Evolutionary conservation across 2,888 invertebrate species (phyloP), one percentile per base, ranked within the genome.

Genomic region (Pocota personata): DNA sequence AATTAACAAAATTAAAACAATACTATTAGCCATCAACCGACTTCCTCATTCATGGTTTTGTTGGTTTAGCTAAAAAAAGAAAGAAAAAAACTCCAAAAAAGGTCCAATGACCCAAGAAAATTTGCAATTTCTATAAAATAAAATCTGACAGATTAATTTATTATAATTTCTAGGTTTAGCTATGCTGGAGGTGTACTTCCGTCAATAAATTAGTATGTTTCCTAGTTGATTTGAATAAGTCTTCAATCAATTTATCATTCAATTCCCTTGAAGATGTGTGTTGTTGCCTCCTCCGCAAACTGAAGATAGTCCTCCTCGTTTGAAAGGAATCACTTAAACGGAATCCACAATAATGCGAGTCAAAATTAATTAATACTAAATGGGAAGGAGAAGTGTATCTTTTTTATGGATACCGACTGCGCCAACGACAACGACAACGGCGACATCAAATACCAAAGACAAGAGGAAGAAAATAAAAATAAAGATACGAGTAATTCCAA

Each of bases 261-360:
- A 2, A 7, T 37, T 52, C 27, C 24, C 35, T 52, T 40, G 37
- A 37, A 12, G 37, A 50, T 35, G n/a, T n/a, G n/a, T 14, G 3
- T 2, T n/a, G 4, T 14, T 7, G 30, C n/a, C 52, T 37, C 37
- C 40, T 40, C 35, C 37, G n/a, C 37, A 55, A 55, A 55, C 8
- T 55, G 12, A 3, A 30, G 0, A 55, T 2, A 5, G 21, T 37
- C 37, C 12, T 21, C 6, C 12, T 21, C 21, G 55, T 40, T 58
- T 52, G 48, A 66, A 43, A 52, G 82, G 71, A 76, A 77, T 82
- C 79, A 64, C 57, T 82, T 80, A 67, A 50, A 77, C 48, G 64
- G 83, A 83, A 83, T 79, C 83, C 83, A 14, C 64, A 83, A 19
- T 40, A 83, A 52, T 83, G 83, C 83, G 78, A 72, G 48, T 73